A percentile compares a stretch with the other conserved stretches of the same genome.
phyloP scores from a whole-genome alignment of 2,113 vertebrate genomes.

The Hippolais icterina region DNA sequence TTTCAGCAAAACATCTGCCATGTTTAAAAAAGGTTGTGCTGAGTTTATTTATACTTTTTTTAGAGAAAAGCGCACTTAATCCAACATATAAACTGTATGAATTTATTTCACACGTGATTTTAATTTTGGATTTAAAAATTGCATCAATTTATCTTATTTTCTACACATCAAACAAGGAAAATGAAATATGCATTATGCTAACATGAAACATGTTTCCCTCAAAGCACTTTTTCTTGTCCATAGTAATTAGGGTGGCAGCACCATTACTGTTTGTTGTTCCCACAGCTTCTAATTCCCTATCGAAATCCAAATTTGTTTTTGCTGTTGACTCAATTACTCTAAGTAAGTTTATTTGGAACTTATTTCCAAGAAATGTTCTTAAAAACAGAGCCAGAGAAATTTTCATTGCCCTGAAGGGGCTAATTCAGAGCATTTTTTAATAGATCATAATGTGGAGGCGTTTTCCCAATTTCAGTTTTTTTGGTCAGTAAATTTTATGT shows the following conservation, averaged over 20 bases:
- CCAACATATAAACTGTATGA: neutral
- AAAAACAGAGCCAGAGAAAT: neutral
- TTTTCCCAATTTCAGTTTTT: neutral
- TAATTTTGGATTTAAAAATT: neutral
- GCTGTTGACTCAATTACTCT: neutral
- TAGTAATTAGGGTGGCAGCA: neutral
- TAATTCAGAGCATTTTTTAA: neutral
- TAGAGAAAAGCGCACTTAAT: neutral
- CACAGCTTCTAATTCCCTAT: neutral
- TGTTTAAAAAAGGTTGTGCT: neutral
- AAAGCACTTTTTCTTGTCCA: neutral
- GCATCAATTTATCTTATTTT: neutral
- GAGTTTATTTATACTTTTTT: neutral
- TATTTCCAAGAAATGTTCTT: neutral
- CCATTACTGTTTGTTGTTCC: neutral
- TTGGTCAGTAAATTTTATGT: neutral
- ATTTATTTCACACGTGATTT: neutral
- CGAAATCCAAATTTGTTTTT: slow-evolving; percentile 28
- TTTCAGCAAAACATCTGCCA: neutral
- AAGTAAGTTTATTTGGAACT: neutral
- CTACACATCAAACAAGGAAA: neutral
- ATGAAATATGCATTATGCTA: neutral
- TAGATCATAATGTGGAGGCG: neutral
- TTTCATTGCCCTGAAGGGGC: neutral
- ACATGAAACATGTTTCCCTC: neutral